A percentile compares a stretch with the other conserved stretches of the same genome.
phyloP scores from a whole-genome alignment of 2,888 invertebrate genomes.

The Meta bourneti region DNA sequence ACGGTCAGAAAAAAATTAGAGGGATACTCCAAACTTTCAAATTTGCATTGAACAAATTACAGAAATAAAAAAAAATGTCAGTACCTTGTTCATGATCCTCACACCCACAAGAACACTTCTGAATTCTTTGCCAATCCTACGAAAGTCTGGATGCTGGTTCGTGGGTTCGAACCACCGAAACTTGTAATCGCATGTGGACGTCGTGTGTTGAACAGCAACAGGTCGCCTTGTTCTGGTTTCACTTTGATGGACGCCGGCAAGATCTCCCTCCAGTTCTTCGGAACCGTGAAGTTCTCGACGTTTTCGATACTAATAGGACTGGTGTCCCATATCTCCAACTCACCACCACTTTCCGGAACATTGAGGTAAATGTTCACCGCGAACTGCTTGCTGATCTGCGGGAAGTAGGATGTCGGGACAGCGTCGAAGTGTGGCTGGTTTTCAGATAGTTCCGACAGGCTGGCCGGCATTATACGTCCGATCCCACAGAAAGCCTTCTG shows the following conservation, averaged over 20 bases:
- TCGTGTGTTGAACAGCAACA: constrained; percentile 14
- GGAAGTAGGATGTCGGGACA: constrained; percentile 34
- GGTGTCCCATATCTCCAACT: constrained; percentile 30
- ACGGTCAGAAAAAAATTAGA: too few relatives aligned
- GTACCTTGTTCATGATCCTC: not conserved
- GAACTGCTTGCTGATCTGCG: constrained; percentile 28
- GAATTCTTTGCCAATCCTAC: constrained; percentile 20
- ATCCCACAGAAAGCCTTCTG: constrained; percentile 42
- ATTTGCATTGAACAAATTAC: too few relatives aligned
- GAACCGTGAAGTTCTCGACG: constrained; percentile 9
- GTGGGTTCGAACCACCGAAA: not conserved
- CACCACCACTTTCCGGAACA: constrained; percentile 25
- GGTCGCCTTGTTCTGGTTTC: constrained; percentile 19
- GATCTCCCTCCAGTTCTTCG: constrained; percentile 4
- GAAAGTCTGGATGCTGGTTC: constrained; percentile 30
- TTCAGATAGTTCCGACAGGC: constrained; percentile 27
- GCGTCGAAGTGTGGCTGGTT: constrained; percentile 38
- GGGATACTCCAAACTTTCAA: too few relatives aligned
- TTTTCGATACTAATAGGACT: not conserved
- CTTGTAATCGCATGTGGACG: constrained; percentile 23
- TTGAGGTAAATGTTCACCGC: constrained; percentile 31
- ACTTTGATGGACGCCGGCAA: constrained; percentile 25
- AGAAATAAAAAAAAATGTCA: not conserved
- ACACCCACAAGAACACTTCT: constrained; percentile 39
- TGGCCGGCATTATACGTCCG: constrained; percentile 36